A percentile compares a stretch with the other conserved stretches of the same genome.
These are phyloP conservation scores for Petrocephalus zakoni DNA, from an alignment of 2,113 vertebrate genomes.

Conservation along the genomic window DNA sequence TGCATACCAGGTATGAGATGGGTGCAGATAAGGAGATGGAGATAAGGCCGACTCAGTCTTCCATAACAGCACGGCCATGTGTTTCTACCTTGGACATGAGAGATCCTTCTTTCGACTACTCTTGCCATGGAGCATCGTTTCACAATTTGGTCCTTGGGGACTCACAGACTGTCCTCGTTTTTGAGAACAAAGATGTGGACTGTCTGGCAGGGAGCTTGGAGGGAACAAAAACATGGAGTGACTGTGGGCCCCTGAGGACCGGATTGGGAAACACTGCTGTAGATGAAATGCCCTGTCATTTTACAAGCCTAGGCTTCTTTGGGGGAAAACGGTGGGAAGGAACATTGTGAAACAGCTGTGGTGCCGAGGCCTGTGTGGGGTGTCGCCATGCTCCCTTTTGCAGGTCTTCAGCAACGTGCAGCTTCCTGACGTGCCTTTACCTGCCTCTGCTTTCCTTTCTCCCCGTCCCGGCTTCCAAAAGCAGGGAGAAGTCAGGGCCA, in stretches of 20 bases:
- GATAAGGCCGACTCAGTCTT: neutral
- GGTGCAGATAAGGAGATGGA: neutral
- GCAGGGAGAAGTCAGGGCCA: neutral
- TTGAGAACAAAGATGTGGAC: too few species aligned
- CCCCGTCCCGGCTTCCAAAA: neutral
- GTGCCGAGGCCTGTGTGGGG: neutral
- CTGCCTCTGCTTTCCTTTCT: neutral
- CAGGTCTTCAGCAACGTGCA: too few species aligned
- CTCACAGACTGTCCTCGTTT: too few species aligned
- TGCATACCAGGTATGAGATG: neutral
- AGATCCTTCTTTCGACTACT: neutral
- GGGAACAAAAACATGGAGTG: too few species aligned
- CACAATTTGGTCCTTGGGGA: too few species aligned
- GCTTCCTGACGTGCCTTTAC: neutral
- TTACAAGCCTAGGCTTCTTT: neutral
- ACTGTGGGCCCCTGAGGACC: too few species aligned
- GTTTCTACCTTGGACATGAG: neutral
- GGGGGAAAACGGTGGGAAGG: neutral
- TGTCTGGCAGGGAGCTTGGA: too few species aligned
- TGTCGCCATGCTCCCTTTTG: neutral
- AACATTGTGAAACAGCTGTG: neutral
- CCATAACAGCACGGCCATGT: neutral
- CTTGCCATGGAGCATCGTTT: neutral
- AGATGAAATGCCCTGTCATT: neutral
- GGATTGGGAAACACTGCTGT: too few species aligned